Conservation (phyloP, 2,113 vertebrate genomes). For the Zapornia atra region DNA sequence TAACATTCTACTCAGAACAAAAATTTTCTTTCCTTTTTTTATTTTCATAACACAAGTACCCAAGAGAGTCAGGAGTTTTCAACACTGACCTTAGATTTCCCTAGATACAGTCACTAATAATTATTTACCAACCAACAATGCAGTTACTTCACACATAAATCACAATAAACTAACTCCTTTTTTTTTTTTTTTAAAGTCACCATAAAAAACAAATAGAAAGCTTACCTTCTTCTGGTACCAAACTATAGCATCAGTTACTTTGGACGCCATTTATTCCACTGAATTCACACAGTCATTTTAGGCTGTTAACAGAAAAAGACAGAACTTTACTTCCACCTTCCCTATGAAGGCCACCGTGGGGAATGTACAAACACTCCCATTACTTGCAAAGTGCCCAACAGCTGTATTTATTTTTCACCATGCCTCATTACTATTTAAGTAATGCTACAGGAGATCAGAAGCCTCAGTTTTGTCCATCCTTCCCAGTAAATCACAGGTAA, state of each 20-base stretch:
- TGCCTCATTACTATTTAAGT: conserved; percentile 65
- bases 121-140: not conserved
- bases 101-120: not conserved
- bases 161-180: not conserved
- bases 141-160: not conserved
- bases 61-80: not conserved
- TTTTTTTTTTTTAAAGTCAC: not conserved
- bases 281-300: conserved; percentile 90
- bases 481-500: not conserved
- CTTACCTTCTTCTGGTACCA: conserved; percentile 99
- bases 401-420: conserved; percentile 60
- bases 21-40: not conserved
- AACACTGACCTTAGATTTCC: not conserved
- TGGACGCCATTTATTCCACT: conserved; percentile 98
- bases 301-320: conserved; percentile 81
- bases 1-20: not conserved
- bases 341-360: not conserved
- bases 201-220: conserved; percentile 27
- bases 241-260: conserved; percentile 98
- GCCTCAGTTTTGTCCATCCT: not conserved
- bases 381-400: conserved; percentile 61
- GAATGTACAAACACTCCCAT: conserved; percentile 28
- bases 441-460: conserved; percentile 32
- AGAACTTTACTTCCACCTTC: conserved; percentile 67
- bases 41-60: not conserved